Evolutionary conservation across 1,140 invertebrate genomes (phyloP).

Genomic region (Drosophila mayri): DNA sequence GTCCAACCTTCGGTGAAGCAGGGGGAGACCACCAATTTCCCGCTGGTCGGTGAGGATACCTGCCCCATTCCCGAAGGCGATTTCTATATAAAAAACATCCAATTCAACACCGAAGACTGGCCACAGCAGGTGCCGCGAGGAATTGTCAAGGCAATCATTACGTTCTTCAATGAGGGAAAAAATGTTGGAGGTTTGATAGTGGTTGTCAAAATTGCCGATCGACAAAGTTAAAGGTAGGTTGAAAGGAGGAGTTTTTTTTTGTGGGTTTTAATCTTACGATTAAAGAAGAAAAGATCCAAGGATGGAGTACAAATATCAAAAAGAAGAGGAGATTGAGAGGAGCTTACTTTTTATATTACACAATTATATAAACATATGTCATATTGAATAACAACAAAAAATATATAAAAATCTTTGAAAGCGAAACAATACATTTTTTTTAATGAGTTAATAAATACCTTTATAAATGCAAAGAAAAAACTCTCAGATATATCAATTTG

Average conservation of each 20-base stretch:
- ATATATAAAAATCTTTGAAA: slow-evolving; percentile 42
- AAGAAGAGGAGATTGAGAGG: not conserved
- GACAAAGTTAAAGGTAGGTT: slow-evolving; percentile 39
- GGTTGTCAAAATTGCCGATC: slow-evolving; percentile 64
- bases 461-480: too few species aligned
- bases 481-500: too few species aligned
- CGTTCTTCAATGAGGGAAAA: slow-evolving; percentile 58
- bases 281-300: not conserved
- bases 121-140: slow-evolving; percentile 75
- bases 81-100: slow-evolving; percentile 64
- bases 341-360: not conserved
- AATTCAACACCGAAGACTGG: slow-evolving; percentile 74
- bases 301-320: not conserved
- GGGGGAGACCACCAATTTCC: slow-evolving; percentile 73
- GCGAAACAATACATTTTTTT: not conserved
- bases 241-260: too few species aligned
- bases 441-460: too few species aligned
- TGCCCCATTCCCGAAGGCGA: slow-evolving; percentile 74
- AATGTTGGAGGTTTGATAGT: slow-evolving; percentile 73
- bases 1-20: slow-evolving; percentile 66
- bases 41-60: slow-evolving; percentile 62
- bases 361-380: not conserved
- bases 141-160: slow-evolving; percentile 73
- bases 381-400: not conserved
- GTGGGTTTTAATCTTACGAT: not conserved